Percentiles rank a stretch among this genome's conserved stretches.
These are phyloP conservation scores for Phortica variegata DNA, from an alignment of 1,140 invertebrate species.

Conservation along the genomic window DNA sequence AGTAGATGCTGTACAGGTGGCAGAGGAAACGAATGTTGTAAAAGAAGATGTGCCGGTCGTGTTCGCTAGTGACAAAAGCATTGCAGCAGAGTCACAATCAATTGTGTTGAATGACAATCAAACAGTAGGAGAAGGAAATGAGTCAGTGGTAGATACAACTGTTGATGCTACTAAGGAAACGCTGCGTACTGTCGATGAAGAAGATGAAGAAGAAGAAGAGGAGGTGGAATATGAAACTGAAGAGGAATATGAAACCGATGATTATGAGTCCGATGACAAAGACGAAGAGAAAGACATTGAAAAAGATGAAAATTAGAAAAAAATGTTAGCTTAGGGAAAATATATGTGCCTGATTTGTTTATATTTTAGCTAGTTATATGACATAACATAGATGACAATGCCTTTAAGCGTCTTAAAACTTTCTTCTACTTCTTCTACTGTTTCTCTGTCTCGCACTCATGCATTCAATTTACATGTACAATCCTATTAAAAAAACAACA, in stretches of 20 bases:
- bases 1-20: not conserved
- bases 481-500: too few relatives aligned
- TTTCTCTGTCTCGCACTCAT: too few relatives aligned
- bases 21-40: not conserved
- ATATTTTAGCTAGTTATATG: too few relatives aligned
- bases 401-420: too few relatives aligned
- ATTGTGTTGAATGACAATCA: not conserved
- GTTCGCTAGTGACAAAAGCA: not conserved
- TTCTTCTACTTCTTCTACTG: too few relatives aligned
- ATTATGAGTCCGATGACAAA: slow-evolving; percentile 21
- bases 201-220: slow-evolving; percentile 17
- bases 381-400: too few relatives aligned
- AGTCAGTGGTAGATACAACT: not conserved
- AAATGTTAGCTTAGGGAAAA: too few relatives aligned
- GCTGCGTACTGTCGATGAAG: slow-evolving; percentile 4
- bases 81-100: too few relatives aligned
- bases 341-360: too few relatives aligned
- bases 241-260: slow-evolving; percentile 30
- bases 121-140: slow-evolving; percentile 1
- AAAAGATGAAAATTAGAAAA: slow-evolving; percentile 6
- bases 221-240: slow-evolving; percentile 25
- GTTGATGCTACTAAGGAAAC: not conserved
- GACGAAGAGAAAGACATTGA: slow-evolving; percentile 13
- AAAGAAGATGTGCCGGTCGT: not conserved
- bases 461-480: too few relatives aligned